Percentiles rank a stretch among this genome's conserved stretches.
Evolutionary conservation across 1,140 invertebrate genomes (phyloP).

Genomic region (Drosophila elegans): DNA sequence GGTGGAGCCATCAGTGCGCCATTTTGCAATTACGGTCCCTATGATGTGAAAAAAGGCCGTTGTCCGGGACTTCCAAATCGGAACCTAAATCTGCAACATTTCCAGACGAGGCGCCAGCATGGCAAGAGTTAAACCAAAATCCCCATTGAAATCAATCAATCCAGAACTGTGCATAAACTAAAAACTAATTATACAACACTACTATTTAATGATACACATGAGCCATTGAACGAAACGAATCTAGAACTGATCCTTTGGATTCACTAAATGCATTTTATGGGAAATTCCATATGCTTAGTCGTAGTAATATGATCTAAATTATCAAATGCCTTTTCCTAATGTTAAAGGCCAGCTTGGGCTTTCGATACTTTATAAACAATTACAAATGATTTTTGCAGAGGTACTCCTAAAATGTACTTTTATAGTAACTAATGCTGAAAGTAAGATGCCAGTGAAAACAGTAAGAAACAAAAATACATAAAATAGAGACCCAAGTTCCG

Average conservation of each 20-base stretch:
- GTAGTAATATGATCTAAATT: conserved; percentile 23
- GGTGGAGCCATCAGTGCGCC: conserved; percentile 59
- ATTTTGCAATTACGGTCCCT: conserved; percentile 66
- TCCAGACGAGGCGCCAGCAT: conserved; percentile 37
- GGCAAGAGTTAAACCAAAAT: conserved; percentile 51
- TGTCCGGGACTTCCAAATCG: conserved; percentile 49
- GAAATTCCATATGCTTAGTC: conserved; percentile 25
- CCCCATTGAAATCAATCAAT: conserved; percentile 27
- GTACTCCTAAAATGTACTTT: not conserved
- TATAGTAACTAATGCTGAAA: conserved; percentile 10
- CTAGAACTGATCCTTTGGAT: not conserved
- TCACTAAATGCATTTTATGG: conserved; percentile 7
- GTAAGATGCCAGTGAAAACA: conserved; percentile 14
- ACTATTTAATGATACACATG: conserved; percentile 19
- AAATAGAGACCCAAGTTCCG: conserved; percentile 22
- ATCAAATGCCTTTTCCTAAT: conserved; percentile 2
- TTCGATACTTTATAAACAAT: not conserved
- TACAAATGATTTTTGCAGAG: not conserved
- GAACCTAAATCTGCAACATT: conserved; percentile 31
- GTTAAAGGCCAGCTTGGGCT: not conserved
- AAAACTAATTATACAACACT: conserved; percentile 32
- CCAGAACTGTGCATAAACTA: conserved; percentile 70
- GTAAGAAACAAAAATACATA: conserved; percentile 10
- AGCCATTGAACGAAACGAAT: conserved; percentile 10
- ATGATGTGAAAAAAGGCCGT: conserved; percentile 64